A percentile compares a stretch with the other conserved stretches of the same genome.
phyloP scores from a whole-genome alignment of 2,797 vertebrate species.

The Periparus ater region DNA sequence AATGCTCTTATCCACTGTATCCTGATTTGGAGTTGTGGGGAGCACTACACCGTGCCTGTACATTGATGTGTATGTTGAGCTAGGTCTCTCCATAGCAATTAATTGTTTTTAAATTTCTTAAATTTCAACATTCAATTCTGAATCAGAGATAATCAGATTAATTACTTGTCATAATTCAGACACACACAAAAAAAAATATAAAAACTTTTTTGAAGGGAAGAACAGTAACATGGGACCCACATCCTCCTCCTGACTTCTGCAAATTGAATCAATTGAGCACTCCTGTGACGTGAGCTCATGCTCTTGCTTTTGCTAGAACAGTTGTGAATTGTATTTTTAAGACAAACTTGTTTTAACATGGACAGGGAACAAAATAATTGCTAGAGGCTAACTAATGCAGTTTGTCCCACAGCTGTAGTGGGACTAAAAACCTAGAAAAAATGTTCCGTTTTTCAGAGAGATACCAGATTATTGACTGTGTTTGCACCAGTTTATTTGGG shows the following conservation, averaged over 20 bases:
- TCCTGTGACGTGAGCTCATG: neutral
- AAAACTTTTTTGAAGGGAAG: neutral
- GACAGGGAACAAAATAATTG: neutral
- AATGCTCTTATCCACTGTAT: neutral
- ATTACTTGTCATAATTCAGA: neutral
- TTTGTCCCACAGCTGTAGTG: neutral
- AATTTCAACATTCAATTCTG: neutral
- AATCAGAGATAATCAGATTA: neutral
- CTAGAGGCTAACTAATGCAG: neutral
- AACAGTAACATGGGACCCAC: neutral
- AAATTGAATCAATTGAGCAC: neutral
- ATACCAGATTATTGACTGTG: neutral
- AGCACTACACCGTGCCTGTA: neutral
- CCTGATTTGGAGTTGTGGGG: neutral
- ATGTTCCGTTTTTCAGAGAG: neutral
- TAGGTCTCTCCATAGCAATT: neutral
- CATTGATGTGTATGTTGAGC: neutral
- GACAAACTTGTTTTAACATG: neutral
- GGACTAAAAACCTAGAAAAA: neutral
- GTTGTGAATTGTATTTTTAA: neutral
- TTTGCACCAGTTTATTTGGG: neutral
- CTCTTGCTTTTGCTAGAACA: neutral
- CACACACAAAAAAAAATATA: neutral
- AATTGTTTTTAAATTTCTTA: neutral
- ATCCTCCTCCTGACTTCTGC: neutral